Conservation (phyloP, 2,888 invertebrate species). For the Drosophila limbata region DNA sequence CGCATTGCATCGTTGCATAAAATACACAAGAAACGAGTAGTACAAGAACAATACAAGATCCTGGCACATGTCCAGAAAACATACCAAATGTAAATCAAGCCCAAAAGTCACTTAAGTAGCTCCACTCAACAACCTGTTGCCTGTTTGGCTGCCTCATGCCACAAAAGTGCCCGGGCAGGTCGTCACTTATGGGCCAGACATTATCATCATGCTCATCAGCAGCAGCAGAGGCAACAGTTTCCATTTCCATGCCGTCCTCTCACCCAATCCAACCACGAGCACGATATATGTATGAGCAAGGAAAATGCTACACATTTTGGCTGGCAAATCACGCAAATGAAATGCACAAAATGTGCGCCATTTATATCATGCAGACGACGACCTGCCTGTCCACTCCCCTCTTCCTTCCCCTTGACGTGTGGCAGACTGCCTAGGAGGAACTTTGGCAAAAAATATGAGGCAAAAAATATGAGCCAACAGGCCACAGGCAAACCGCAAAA, state of each 20-base stretch:
- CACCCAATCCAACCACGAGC: conserved; percentile 5
- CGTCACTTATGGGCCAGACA: conserved; percentile 54
- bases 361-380: conserved; percentile 68
- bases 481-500: conserved; percentile 62
- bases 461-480: conserved; percentile 64
- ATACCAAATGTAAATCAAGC: conserved; percentile 18
- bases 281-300: conserved; percentile 48
- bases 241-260: not conserved
- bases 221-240: conserved; percentile 11
- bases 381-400: not conserved
- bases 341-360: conserved; percentile 80
- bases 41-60: conserved; percentile 6
- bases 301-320: conserved; percentile 67
- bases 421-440: conserved; percentile 32
- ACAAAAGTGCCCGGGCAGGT: conserved; percentile 39
- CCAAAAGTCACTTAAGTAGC: conserved; percentile 35
- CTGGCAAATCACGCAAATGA: conserved; percentile 79
- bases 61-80: conserved; percentile 47
- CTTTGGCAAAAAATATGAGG: conserved; percentile 55
- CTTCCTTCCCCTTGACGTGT: conserved; percentile 34
- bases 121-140: conserved; percentile 24
- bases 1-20: conserved; percentile 3
- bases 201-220: conserved; percentile 60
- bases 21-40: not conserved
- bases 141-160: conserved; percentile 46